phyloP scores from a whole-genome alignment of 1,140 invertebrate genomes.

The Lepidurus couesii region DNA sequence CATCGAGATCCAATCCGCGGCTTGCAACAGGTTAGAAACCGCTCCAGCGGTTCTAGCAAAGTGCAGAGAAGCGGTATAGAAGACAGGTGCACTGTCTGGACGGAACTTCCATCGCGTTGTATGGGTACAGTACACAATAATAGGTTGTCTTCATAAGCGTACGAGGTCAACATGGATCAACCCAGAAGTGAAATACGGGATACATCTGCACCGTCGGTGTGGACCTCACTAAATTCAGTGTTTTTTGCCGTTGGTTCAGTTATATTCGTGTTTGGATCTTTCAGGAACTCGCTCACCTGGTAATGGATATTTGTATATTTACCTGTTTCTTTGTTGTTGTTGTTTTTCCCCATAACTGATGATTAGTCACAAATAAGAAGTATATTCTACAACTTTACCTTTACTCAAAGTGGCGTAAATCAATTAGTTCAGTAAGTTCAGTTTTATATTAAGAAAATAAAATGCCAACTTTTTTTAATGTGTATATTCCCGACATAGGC shows the following conservation, averaged over 20 bases:
- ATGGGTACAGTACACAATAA: too few species aligned
- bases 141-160: neutral
- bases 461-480: too few species aligned
- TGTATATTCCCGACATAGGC: too few species aligned
- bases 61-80: too few species aligned
- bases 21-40: too few species aligned
- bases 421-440: too few species aligned
- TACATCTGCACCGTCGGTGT: neutral
- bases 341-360: neutral
- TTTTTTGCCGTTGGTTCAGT: neutral
- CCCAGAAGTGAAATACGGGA: neutral
- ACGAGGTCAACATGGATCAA: neutral
- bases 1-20: too few species aligned
- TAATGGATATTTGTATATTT: conserved; percentile 15
- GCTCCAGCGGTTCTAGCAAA: too few species aligned
- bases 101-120: too few species aligned
- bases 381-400: neutral
- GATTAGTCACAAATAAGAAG: conserved; percentile 10
- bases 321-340: neutral
- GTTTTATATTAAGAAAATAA: too few species aligned
- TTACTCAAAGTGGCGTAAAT: too few species aligned
- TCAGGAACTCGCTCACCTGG: conserved; percentile 27
- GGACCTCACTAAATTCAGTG: neutral
- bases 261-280: neutral
- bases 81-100: too few species aligned